Conservation (phyloP, 2,113 vertebrate species). For the Coptodon rendalli region DNA sequence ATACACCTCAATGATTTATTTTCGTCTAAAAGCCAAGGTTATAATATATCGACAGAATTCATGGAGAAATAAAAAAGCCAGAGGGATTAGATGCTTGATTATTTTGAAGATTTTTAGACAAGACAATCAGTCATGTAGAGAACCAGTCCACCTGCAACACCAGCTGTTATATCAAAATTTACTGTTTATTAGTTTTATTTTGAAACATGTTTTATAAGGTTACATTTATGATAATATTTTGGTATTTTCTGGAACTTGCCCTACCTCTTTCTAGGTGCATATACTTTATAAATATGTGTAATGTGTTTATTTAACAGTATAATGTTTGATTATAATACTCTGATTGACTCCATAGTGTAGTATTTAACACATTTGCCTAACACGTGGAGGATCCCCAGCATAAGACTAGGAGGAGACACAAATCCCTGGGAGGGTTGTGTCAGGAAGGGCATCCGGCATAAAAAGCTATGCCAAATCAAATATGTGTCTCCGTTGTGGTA, state of each 20-base stretch:
- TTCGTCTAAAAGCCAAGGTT: rapidly evolving
- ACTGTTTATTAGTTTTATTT: not conserved
- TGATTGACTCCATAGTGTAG: not conserved
- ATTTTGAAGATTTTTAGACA: not conserved
- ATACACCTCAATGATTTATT: not conserved
- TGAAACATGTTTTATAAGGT: rapidly evolving
- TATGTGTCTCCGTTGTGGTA: rapidly evolving
- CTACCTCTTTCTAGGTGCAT: not conserved
- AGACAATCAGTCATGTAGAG: not conserved
- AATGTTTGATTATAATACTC: not conserved
- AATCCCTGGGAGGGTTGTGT: not conserved
- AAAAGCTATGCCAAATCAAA: not conserved
- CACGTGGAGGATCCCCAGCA: rapidly evolving
- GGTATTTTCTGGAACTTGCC: not conserved
- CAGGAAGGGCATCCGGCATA: rapidly evolving
- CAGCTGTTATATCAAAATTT: not conserved
- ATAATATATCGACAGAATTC: not conserved
- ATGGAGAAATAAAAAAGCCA: not conserved
- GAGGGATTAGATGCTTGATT: not conserved
- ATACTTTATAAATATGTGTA: not conserved
- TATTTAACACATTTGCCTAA: not conserved
- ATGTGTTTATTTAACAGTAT: not conserved
- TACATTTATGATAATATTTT: not conserved
- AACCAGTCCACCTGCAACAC: not conserved
- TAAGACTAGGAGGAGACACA: not conserved